Percentiles rank a stretch among this genome's conserved stretches.
phyloP scores from a whole-genome alignment of 1,140 invertebrate genomes.

The Camponotus floridanus region DNA sequence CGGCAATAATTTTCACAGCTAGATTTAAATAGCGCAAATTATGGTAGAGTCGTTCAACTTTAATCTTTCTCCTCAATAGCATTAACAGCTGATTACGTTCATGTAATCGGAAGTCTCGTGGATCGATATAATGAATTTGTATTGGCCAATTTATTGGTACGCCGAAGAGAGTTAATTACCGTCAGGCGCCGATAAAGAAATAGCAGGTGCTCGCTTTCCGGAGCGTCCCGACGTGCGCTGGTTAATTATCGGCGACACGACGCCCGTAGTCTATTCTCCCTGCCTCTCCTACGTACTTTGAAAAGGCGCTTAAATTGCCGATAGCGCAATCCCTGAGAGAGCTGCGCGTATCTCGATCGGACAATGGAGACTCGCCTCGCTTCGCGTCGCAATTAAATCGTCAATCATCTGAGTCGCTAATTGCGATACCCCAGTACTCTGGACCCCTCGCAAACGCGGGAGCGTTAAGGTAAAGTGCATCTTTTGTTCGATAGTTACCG shows the following conservation, averaged over 20 bases:
- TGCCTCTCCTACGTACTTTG: not conserved
- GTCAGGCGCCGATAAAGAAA: conserved; percentile 42
- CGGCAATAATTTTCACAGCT: not conserved
- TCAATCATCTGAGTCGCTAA: conserved; percentile 15
- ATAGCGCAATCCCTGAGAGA: conserved; percentile 29
- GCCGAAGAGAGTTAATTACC: conserved; percentile 60
- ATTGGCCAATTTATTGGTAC: conserved; percentile 38
- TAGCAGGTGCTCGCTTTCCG: conserved; percentile 13
- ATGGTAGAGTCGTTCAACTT: not conserved
- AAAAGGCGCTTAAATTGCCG: conserved; percentile 61
- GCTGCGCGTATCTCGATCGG: conserved; percentile 32
- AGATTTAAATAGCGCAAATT: not conserved
- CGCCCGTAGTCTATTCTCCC: too few relatives aligned
- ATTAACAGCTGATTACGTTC: not conserved
- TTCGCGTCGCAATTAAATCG: conserved; percentile 45
- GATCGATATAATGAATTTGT: not conserved
- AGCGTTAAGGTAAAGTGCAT: not conserved
- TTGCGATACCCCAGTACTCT: conserved; percentile 4
- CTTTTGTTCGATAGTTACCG: not conserved
- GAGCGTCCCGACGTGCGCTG: not conserved
- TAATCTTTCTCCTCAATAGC: not conserved
- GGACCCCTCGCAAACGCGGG: not conserved
- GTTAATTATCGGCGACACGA: conserved; percentile 60
- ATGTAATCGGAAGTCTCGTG: not conserved
- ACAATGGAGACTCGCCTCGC: conserved; percentile 5